Evolutionary conservation across 2,113 vertebrate species (phyloP), one percentile per base, ranked within the genome.

Genomic region (Oncorhynchus nerka): DNA sequence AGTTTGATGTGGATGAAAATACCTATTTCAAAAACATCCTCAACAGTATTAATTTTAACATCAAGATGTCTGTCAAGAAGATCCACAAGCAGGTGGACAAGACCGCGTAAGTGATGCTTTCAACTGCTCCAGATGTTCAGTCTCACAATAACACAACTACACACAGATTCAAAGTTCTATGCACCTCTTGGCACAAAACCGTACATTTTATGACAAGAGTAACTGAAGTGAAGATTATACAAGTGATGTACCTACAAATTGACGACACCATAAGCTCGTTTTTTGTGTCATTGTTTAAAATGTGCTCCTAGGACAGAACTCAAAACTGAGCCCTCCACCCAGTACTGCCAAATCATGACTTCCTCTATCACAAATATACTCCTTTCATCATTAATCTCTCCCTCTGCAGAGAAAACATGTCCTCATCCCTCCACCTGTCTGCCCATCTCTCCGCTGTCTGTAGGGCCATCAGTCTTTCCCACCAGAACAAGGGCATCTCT

Each of bases 21-120:
- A 97, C 95, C 2, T 99, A 99, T 86, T 99, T 99, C 91, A 96
- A 95, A 91, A 99, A 99, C 88, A 95, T 99, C 85, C 92, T 99
- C 79, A 98, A 96, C 92, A 99, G 97, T 89, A 97, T 99, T 57
- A 95, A 94, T 76, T 98, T 96, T 39, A 89, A 97, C 93, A 99
- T 97, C 86, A 96, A 96, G 86, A 89, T 96, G 20, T 98, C 98
- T 0, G 94, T 99, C 78, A 97, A 95, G 90, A 99, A 96, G 92
- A 99, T 99, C 87, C 96, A 96, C 0, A 95, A 96, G 89, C 94
- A 98, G 77, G 97, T 97, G 91, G 97, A 99, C 93, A 98, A 99
- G 89, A 98, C 94, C 0, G 92, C 93, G 98, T 99, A 89, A 91
- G 97, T 97, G 3, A 16, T 24, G 2, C 32, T 62, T 57, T 48